A percentile compares a stretch with the other conserved stretches of the same genome.
These are phyloP conservation scores for Psittacula echo DNA, from an alignment of 2,797 vertebrate genomes.

Conservation along the genomic window DNA sequence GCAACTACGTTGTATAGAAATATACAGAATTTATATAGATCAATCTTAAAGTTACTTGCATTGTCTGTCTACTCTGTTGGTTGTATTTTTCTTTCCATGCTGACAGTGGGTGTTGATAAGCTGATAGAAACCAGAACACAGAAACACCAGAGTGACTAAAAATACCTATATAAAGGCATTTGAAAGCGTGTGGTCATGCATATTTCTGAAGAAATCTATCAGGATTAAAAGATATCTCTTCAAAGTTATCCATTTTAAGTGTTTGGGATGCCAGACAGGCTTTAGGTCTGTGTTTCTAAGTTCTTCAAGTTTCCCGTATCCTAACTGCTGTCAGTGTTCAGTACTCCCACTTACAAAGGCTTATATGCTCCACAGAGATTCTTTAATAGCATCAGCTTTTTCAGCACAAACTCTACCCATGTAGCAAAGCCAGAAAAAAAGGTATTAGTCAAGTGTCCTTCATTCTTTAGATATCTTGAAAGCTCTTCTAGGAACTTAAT, in stretches of 20 bases:
- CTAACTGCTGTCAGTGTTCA: not conserved
- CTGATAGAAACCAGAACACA: not conserved
- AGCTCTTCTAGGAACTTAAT: not conserved
- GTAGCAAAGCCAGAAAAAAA: not conserved
- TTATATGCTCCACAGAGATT: not conserved
- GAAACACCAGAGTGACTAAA: not conserved
- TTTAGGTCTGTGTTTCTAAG: not conserved
- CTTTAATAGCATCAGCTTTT: not conserved
- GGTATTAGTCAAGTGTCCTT: not conserved
- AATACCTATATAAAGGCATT: not conserved
- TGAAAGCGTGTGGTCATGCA: not conserved
- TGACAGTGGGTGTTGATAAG: not conserved
- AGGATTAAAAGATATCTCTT: not conserved
- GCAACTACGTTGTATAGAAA: not conserved
- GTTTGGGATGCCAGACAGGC: not conserved
- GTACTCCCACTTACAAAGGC: not conserved
- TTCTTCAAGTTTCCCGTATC: not conserved
- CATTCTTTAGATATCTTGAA: not conserved
- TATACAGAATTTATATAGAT: not conserved
- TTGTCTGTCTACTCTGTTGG: not conserved
- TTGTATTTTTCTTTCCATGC: not conserved
- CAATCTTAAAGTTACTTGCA: not conserved
- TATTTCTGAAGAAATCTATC: constrained; percentile 4
- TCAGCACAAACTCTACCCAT: not conserved
- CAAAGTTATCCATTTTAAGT: not conserved